phyloP scores from a whole-genome alignment of 2,113 vertebrate species.

The Egretta garzetta region DNA sequence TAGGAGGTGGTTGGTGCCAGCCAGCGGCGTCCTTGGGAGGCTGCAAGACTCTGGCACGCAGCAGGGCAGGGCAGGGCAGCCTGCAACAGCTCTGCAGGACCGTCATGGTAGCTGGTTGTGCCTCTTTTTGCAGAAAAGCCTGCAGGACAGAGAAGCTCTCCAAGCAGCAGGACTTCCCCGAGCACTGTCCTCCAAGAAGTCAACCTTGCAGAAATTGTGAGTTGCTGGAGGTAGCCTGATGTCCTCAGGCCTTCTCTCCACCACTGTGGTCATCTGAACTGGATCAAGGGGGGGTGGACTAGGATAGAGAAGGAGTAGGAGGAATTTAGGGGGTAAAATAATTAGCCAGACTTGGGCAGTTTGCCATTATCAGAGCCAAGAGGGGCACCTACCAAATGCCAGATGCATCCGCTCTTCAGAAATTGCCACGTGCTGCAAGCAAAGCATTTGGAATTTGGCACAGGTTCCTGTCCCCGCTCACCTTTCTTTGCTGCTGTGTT shows the following conservation, averaged over 20 bases:
- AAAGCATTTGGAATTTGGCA: not conserved
- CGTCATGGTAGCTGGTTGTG: accelerated
- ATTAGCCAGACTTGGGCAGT: not conserved
- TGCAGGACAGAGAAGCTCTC: conserved; percentile 25
- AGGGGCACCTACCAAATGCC: not conserved
- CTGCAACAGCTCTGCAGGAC: not conserved
- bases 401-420: not conserved
- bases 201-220: conserved; percentile 67
- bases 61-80: not conserved
- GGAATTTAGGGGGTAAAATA: not conserved
- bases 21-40: not conserved
- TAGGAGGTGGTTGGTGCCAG: not conserved
- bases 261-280: not conserved
- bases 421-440: not conserved
- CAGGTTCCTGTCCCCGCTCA: not conserved
- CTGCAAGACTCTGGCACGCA: accelerated
- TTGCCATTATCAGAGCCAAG: not conserved
- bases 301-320: not conserved
- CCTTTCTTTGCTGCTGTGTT: not conserved
- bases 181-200: conserved; percentile 44
- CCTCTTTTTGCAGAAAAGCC: conserved; percentile 55
- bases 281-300: not conserved
- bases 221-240: not conserved
- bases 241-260: not conserved
- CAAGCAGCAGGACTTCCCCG: conserved; percentile 51